phyloP scores from a whole-genome alignment of 2,888 invertebrate species.

The Mythimna lalbum region DNA sequence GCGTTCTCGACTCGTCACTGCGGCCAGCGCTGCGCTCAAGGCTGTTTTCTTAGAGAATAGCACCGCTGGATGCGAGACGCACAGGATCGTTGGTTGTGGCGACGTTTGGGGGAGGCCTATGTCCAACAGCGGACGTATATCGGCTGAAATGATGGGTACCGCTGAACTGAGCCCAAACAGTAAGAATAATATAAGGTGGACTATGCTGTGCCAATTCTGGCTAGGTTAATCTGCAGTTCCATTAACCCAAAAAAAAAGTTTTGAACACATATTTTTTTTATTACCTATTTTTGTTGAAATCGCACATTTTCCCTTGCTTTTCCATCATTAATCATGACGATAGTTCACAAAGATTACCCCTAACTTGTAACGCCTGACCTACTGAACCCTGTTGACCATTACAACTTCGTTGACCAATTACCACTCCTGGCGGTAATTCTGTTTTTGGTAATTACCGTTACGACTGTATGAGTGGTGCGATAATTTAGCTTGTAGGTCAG shows the following conservation, averaged over 20 bases:
- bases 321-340: constrained; percentile 24
- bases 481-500: constrained; percentile 59
- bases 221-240: constrained; percentile 10
- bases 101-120: too few relatives aligned
- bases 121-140: too few relatives aligned
- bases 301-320: neutral
- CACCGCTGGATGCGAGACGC: too few relatives aligned
- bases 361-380: constrained; percentile 36
- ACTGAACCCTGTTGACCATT: constrained; percentile 37
- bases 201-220: too few relatives aligned
- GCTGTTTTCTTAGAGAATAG: too few relatives aligned
- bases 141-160: too few relatives aligned
- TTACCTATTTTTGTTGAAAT: neutral
- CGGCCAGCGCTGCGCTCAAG: too few relatives aligned
- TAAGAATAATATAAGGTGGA: too few relatives aligned
- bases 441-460: constrained; percentile 52
- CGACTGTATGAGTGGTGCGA: constrained; percentile 33
- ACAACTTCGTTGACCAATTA: constrained; percentile 15
- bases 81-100: too few relatives aligned
- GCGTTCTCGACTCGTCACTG: too few relatives aligned
- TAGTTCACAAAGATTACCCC: constrained; percentile 28
- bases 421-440: constrained; percentile 10
- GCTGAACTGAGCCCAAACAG: too few relatives aligned
- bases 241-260: constrained; percentile 39
- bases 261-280: neutral